A percentile compares a stretch with the other conserved stretches of the same genome.
Evolutionary conservation across 2,113 vertebrate species (phyloP).

Genomic region (Pimephales promelas): DNA sequence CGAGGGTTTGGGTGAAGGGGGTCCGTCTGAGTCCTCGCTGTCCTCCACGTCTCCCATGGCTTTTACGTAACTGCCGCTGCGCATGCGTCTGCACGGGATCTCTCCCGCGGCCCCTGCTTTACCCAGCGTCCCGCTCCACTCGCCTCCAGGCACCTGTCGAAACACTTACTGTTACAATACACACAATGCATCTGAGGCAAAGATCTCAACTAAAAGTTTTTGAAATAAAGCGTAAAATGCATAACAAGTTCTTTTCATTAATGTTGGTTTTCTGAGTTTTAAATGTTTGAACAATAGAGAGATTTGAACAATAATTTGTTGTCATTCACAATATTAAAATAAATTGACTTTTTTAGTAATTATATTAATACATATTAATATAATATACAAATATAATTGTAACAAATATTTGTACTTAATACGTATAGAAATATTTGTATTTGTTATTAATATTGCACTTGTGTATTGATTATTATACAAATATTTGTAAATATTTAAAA

Average conservation of each 20-base stretch:
- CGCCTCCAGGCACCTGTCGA: slow-evolving; percentile 69
- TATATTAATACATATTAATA: too few species aligned
- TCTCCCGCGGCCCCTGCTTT: slow-evolving; percentile 76
- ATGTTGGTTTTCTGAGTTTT: neutral
- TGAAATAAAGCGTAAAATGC: neutral
- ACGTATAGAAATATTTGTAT: too few species aligned
- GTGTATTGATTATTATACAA: too few species aligned
- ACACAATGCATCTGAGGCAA: neutral
- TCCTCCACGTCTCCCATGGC: slow-evolving; percentile 97
- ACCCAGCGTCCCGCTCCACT: slow-evolving; percentile 89
- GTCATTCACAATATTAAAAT: too few species aligned
- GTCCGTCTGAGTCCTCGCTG: slow-evolving; percentile 93
- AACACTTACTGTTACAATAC: slow-evolving; percentile 16
- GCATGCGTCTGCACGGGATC: slow-evolving; percentile 97
- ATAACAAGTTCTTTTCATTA: neutral
- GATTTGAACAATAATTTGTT: too few species aligned
- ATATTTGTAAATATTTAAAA: too few species aligned
- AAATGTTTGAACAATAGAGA: too few species aligned
- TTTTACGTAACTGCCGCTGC: slow-evolving; percentile 98
- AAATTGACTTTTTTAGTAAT: too few species aligned
- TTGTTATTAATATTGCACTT: too few species aligned
- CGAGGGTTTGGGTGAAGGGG: slow-evolving; percentile 96
- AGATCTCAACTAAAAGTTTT: neutral
- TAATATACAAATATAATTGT: neutral
- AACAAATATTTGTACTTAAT: neutral